Base-by-base conservation (phyloP, 2,888 invertebrate genomes). In the Tenthredo mesomela region DNA sequence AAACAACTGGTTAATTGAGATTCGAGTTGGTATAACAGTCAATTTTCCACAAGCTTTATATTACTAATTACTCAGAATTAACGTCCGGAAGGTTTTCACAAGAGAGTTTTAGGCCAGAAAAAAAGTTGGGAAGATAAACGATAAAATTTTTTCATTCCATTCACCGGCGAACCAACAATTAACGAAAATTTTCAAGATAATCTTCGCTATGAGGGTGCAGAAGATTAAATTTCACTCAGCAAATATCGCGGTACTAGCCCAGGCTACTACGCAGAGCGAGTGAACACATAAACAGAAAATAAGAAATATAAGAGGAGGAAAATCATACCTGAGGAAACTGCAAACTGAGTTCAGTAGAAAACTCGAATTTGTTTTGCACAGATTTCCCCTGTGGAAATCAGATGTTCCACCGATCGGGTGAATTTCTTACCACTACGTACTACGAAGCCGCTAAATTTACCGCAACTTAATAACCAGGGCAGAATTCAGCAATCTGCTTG, bases 371-470 rank as follows among this genome's bases (percentile, higher is more conserved):
- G 54, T 33, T 78, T 58, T 33, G 78, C 50, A 78, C 10, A 54
- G 50, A 54, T 58, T 58, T 54, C 58, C 78, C 78, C 78, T 54
- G 78, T 78, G 78, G 78, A 78, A 78, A 78, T 78, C 78, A 78
- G 54, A 29, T 54, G 18, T 40, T 71, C 21, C 43, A 25, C 18
- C n/a, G 25, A 25, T 50, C 75, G 29, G 54, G 54, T 4, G 37
- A 78, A 78, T 78, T 54, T 43, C 54, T 78, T 54, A 33, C 54
- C n/a, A 3, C 78, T 18, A 29, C 47, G 50, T 54, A 54, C n/a
- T 54, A 54, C n/a, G n/a, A 1, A 2, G 6, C n/a, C 3, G 33
- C 33, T 29, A 78, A 78, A 78, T 78, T 47, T n/a, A 47, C 29
- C 15, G 10, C 21, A 33, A 70, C 70, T 70, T 70, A 37, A 33